Percentiles rank a stretch among this genome's conserved stretches.
Evolutionary conservation across 2,797 vertebrate genomes (phyloP).

Genomic region (Garrulus glandarius): DNA sequence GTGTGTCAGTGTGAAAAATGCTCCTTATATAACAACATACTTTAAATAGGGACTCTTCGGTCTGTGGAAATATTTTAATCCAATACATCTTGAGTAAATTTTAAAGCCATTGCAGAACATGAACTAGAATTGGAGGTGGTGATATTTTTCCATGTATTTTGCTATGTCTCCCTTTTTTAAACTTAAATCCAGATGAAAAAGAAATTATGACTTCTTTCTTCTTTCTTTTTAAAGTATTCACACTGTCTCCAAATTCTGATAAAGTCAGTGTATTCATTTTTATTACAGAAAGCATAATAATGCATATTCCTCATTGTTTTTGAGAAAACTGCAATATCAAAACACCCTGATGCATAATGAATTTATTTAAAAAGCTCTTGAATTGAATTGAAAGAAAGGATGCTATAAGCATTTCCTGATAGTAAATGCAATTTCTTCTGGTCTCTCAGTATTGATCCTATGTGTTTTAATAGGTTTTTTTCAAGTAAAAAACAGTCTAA

Average conservation of each 20-base stretch:
- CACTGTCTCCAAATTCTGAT: not conserved
- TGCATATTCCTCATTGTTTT: not conserved
- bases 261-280: constrained; percentile 3
- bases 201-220: not conserved
- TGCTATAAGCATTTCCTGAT: constrained; percentile 49
- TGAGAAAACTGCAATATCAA: not conserved
- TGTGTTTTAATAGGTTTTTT: constrained; percentile 58
- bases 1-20: constrained; percentile 33
- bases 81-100: not conserved
- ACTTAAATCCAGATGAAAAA: not conserved
- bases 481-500: constrained; percentile 54
- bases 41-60: constrained; percentile 10
- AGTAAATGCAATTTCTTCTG: constrained; percentile 48
- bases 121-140: not conserved
- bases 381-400: constrained; percentile 37
- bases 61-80: constrained; percentile 25
- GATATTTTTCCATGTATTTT: not conserved
- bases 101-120: not conserved
- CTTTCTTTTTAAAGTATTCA: not conserved
- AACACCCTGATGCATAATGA: not conserved
- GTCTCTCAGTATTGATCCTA: constrained; percentile 56
- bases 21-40: not conserved
- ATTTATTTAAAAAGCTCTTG: constrained; percentile 22
- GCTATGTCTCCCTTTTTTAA: not conserved
- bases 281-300: not conserved